Conservation (phyloP, 2,797 vertebrate genomes). For the Melanotaenia maccullochi region DNA sequence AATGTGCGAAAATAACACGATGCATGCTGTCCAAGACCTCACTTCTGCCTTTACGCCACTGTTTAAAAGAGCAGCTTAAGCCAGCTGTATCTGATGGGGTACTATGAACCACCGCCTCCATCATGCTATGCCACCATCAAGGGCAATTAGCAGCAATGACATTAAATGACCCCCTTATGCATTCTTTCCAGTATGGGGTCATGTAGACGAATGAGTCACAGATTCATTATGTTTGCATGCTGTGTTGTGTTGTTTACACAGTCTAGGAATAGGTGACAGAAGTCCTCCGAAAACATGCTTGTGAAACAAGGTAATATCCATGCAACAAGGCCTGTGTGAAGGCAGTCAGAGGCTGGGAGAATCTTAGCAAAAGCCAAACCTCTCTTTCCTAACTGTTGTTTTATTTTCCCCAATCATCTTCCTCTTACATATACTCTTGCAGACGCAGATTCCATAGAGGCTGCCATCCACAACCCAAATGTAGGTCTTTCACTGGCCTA, state of each 20-base stretch:
- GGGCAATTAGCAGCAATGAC: slow-evolving; percentile 51
- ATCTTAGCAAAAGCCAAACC: slow-evolving; percentile 45
- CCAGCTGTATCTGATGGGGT: slow-evolving; percentile 11
- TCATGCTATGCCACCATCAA: slow-evolving; percentile 33
- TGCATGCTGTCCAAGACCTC: slow-evolving; percentile 69
- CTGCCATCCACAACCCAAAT: slow-evolving; percentile 39
- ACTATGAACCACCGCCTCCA: slow-evolving; percentile 4
- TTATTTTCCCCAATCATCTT: slow-evolving; percentile 9
- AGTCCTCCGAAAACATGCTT: slow-evolving; percentile 34
- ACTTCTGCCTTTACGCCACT: slow-evolving; percentile 53
- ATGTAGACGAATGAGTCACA: slow-evolving; percentile 58
- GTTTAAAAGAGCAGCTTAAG: slow-evolving; percentile 28
- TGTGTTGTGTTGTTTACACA: slow-evolving; percentile 59
- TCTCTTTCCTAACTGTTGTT: slow-evolving; percentile 10
- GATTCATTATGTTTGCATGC: slow-evolving; percentile 59
- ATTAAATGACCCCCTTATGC: slow-evolving; percentile 52
- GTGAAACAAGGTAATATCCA: slow-evolving; percentile 10
- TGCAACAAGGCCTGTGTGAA: slow-evolving; percentile 44
- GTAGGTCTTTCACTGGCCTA: slow-evolving; percentile 29
- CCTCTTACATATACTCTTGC: slow-evolving; percentile 1
- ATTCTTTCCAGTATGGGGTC: slow-evolving; percentile 76
- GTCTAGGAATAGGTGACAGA: slow-evolving; percentile 46
- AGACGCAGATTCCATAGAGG: slow-evolving; percentile 41
- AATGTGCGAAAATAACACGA: slow-evolving; percentile 72
- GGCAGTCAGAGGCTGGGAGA: slow-evolving; percentile 40